Conservation (phyloP, 2,888 invertebrate genomes). For the Automeris io region DNA sequence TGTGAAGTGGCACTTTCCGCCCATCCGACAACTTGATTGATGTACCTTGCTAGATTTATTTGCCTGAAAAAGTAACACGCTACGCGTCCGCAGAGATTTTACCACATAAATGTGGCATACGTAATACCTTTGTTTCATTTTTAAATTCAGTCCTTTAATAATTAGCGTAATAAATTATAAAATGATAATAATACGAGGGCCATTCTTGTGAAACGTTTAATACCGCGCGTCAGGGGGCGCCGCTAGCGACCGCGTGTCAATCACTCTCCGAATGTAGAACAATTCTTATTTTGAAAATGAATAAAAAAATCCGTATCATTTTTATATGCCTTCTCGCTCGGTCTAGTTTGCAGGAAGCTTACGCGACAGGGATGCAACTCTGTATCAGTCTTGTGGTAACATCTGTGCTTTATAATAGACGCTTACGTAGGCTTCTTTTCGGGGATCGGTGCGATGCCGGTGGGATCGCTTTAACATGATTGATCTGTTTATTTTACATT, state of each 20-base stretch:
- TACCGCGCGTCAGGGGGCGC: conserved; percentile 64
- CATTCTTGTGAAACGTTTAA: conserved; percentile 68
- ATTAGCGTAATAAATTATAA: conserved; percentile 77
- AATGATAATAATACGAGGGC: conserved; percentile 73
- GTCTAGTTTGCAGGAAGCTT: conserved; percentile 21
- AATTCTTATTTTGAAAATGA: conserved; percentile 73
- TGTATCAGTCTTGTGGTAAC: conserved; percentile 68
- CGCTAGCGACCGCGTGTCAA: conserved; percentile 73
- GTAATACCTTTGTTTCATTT: conserved; percentile 72
- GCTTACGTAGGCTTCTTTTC: conserved; percentile 76
- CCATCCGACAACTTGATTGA: conserved; percentile 74
- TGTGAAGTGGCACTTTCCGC: conserved; percentile 64
- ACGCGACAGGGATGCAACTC: conserved; percentile 48
- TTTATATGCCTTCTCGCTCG: conserved; percentile 55
- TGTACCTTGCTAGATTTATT: conserved; percentile 72
- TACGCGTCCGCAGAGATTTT: conserved; percentile 64
- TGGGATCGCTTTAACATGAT: conserved; percentile 76
- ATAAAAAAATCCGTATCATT: conserved; percentile 66
- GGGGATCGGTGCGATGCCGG: conserved; percentile 69
- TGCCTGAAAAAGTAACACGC: conserved; percentile 59
- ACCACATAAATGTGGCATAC: conserved; percentile 54
- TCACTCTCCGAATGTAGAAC: conserved; percentile 73
- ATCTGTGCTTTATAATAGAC: conserved; percentile 75
- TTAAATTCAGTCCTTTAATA: conserved; percentile 70
- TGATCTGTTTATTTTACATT: conserved; percentile 78